Percentiles rank a stretch among this genome's conserved stretches.
Evolutionary conservation across 2,888 invertebrate species (phyloP).

Genomic region (Pachymerium ferrugineum): DNA sequence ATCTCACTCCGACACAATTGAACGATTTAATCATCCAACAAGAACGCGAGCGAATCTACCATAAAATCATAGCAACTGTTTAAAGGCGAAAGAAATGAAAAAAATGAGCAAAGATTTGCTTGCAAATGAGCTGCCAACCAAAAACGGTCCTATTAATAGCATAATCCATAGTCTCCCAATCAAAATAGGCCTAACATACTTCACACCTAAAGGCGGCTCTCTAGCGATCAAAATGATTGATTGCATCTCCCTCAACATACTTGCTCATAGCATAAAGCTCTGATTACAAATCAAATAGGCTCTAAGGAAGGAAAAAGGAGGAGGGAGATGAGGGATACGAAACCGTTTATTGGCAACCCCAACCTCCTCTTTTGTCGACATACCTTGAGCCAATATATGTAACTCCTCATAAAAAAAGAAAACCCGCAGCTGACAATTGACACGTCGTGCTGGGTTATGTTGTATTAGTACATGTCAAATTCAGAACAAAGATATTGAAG

Average conservation of each 20-base stretch:
- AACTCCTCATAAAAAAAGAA: background rate
- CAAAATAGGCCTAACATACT: background rate
- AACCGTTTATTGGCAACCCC: background rate
- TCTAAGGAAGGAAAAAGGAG: background rate
- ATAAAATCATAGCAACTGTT: conserved; percentile 19
- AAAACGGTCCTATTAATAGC: background rate
- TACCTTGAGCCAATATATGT: background rate
- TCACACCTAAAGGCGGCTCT: too few species aligned
- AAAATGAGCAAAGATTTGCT: conserved; percentile 5
- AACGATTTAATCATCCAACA: conserved; percentile 16
- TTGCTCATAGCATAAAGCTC: conserved; percentile 19
- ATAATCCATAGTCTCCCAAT: background rate
- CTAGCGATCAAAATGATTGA: conserved; percentile 1
- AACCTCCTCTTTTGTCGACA: background rate
- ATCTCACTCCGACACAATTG: conserved; percentile 24
- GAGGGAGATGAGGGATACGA: background rate
- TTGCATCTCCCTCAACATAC: conserved; percentile 15
- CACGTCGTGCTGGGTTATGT: conserved; percentile 3
- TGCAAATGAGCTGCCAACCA: conserved; percentile 15
- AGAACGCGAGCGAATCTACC: conserved; percentile 12
- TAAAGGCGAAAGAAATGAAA: too few species aligned
- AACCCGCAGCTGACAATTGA: conserved; percentile 19
- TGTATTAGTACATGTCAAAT: conserved; percentile 15
- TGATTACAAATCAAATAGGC: conserved; percentile 19
- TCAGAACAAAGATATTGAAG: conserved; percentile 11